Percentiles rank a stretch among this genome's conserved stretches.
Evolutionary conservation across 2,797 vertebrate species (phyloP).

Genomic region (Xiphorhynchus erythropygius): DNA sequence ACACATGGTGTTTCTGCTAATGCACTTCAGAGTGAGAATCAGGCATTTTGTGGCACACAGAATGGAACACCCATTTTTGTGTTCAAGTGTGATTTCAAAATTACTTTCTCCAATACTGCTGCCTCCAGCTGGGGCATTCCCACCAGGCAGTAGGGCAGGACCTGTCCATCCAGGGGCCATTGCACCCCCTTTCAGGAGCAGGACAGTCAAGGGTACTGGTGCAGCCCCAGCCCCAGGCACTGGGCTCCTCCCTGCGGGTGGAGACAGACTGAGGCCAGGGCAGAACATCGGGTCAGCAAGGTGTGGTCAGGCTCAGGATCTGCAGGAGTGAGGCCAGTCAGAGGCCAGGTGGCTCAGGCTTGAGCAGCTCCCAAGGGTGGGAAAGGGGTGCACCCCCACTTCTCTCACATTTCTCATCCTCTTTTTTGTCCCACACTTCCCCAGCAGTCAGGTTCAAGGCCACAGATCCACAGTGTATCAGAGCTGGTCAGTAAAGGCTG

Average conservation of each 20-base stretch:
- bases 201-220: neutral
- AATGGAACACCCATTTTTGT: neutral
- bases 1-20: neutral
- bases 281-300: neutral
- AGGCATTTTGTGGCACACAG: neutral
- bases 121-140: neutral
- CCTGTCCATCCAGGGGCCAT: neutral
- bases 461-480: neutral
- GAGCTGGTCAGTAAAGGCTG: neutral
- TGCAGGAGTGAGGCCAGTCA: neutral
- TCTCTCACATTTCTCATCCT: neutral
- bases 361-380: fast-evolving
- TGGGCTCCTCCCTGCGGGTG: neutral
- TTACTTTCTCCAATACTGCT: neutral
- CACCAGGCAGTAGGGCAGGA: neutral
- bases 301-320: neutral
- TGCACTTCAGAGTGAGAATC: neutral
- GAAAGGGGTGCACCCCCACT: neutral
- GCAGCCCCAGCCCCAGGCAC: no score
- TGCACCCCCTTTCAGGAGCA: neutral
- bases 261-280: neutral
- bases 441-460: neutral
- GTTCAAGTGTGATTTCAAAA: neutral
- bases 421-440: neutral
- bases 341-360: neutral